Base-by-base conservation (phyloP, 92 coral and sea anemone species). In the Siderastrea radians region DNA sequence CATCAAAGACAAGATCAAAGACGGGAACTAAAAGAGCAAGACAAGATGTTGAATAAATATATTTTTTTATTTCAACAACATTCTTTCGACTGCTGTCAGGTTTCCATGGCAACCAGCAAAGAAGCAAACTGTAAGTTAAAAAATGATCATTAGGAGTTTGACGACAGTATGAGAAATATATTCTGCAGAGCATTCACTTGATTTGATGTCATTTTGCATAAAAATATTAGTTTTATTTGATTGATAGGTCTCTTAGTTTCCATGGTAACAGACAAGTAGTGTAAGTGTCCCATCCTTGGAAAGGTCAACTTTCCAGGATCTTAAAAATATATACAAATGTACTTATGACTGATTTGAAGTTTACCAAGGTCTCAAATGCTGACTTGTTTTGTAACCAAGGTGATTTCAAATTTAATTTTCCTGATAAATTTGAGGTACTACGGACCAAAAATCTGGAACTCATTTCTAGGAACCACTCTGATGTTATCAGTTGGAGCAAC, bases 1-100 rank as follows among this genome's bases (percentile, higher is more conserved):
- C 88, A 49, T 50, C 72, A 62, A 84, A 84, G n/a, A 70, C 71
- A 9, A 84, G 88, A 75, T 75, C 68, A 80, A 53, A 53, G 67
- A 75, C 83, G 50, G 76, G 75, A 61, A 85, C 82, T 12, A 84
- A 74, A n/a, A 49, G 75, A 75, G 46, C 75, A 49, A 84, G 79
- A 84, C 69, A 57, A 62, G 63, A 75, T 49, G 79, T 53, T 75
- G 65, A 52, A 17, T 75, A 38, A 51, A 19, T 43, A 45, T n/a
- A 6, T 8, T 17, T 54, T 60, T 10, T 49, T 78, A 59, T 53
- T 5, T 53, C 57, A 5, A 54, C 4, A 75, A 51, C 26, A 48
- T 10, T 19, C 12, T 46, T 15, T 46, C 10, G 65, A 14, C 46
- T 63, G 54, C 54, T 47, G 19, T 55, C 63, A 10, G 67, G 68